Base-by-base conservation (phyloP, 2,113 vertebrate genomes). In the Syngnathus scovelli region DNA sequence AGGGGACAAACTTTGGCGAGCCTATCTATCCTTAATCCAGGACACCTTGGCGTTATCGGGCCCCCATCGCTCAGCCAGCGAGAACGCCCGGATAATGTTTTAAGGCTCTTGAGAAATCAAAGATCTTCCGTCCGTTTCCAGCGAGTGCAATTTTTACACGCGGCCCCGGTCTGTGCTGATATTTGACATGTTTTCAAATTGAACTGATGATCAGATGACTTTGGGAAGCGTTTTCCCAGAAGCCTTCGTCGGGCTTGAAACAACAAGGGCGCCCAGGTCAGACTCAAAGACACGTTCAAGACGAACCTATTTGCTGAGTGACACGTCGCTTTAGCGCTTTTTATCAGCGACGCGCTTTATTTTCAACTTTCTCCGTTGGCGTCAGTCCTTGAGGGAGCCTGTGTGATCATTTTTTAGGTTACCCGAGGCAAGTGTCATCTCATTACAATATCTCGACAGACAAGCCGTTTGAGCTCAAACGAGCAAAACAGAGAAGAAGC, bases 41-140 rank as follows among this genome's bases (percentile, higher is more conserved):
- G 82, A 85, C 83, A 85, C 80, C 83, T 78, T 70, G 82, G 82
- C 36, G 49, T 78, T 87, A 87, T 85, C 82, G 33, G 74, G 78
- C 77, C 68, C 27, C 72, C 21, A 88, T 86, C 75, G 16, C 73
- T 75, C 70, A 69, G 75, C 15, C 59, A 73, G 78, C 66, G 63
- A 18, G 64, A 83, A 74, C 72, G 77, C 66, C 77, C 67, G 75
- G 70, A 78, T 67, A 68, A 54, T 62, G 67, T 62, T 80, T 85
- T 72, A 75, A 79, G 63, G 69, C 74, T 74, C 70, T 84, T 43
- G 15, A 70, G 56, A 72, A 84, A 83, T 79, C 79, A 71, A 81
- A 78, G 76, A 77, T 70, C 44, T 39, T 33, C 27, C 27, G 27
- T 33, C 23, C 1, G 37, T 56, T 83, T 66, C 64, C 23, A 1